phyloP scores from a whole-genome alignment of 2,797 vertebrate species.

The Neomorphus geoffroyi region DNA sequence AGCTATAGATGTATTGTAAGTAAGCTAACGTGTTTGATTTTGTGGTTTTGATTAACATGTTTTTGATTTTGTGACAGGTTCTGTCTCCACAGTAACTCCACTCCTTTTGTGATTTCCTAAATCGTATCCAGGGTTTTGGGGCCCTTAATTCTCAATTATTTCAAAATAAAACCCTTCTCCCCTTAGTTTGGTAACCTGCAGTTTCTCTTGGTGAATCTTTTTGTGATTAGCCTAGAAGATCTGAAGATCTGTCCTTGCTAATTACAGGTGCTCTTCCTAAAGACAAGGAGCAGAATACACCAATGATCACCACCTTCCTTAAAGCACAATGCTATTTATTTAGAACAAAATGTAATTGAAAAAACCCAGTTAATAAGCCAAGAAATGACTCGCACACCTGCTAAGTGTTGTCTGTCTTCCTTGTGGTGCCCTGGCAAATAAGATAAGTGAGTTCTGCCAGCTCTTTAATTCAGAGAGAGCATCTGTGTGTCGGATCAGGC shows the following conservation, averaged over 20 bases:
- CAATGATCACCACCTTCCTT: not conserved
- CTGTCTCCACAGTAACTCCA: not conserved
- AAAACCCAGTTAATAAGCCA: constrained; percentile 37
- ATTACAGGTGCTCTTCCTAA: not conserved
- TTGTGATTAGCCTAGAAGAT: not conserved
- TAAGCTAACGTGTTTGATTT: not conserved
- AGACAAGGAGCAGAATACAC: not conserved
- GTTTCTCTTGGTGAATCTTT: not conserved
- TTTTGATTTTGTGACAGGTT: not conserved
- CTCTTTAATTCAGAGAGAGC: constrained; percentile 70
- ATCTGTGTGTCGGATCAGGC: constrained; percentile 57
- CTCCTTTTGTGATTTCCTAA: not conserved
- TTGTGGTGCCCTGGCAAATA: constrained; percentile 62
- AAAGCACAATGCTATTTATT: constrained; percentile 29
- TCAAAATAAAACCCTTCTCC: not conserved
- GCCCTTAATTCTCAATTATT: not conserved
- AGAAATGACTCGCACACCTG: constrained; percentile 52
- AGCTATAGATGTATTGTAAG: not conserved
- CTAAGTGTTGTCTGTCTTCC: constrained; percentile 52
- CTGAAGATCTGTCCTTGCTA: not conserved
- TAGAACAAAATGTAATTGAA: constrained; percentile 11
- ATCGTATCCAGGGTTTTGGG: not conserved
- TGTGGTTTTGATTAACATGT: too few relatives aligned
- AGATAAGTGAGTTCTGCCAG: constrained; percentile 48
- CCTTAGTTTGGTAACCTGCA: not conserved